These are phyloP conservation scores for Caenorhabditis panamensis DNA, from an alignment of 2,888 invertebrate species.

Conservation along the genomic window DNA sequence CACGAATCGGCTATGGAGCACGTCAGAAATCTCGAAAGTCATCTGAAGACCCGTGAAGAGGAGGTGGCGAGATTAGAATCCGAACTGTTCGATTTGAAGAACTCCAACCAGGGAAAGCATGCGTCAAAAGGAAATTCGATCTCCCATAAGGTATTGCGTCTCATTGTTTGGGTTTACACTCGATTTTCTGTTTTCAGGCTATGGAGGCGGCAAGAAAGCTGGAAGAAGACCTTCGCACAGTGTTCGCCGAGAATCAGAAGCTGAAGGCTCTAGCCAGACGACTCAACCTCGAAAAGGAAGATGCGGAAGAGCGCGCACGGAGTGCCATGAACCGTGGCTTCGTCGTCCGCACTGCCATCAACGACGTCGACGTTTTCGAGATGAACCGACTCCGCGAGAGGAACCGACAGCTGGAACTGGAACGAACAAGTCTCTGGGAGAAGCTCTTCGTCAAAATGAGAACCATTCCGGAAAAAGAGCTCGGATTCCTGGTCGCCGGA, in stretches of 20 bases:
- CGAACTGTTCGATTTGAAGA: constrained; percentile 47
- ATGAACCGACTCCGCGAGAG: constrained; percentile 23
- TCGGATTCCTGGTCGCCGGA: constrained; percentile 24
- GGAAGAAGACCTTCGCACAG: constrained; percentile 31
- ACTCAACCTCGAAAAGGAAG: constrained; percentile 45
- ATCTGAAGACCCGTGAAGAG: constrained; percentile 38
- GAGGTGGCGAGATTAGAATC: constrained; percentile 42
- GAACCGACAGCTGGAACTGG: constrained; percentile 31
- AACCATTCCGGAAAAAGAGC: constrained; percentile 26
- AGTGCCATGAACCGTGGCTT: constrained; percentile 18
- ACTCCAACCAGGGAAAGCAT: constrained; percentile 22
- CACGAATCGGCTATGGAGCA: constrained; percentile 34
- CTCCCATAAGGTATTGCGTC: constrained; percentile 39
- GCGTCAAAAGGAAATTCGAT: constrained; percentile 43
- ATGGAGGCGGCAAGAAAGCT: constrained; percentile 56
- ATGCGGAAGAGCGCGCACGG: constrained; percentile 41
- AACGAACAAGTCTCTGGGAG: constrained; percentile 40
- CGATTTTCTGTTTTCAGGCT: no score
- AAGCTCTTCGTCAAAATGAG: constrained; percentile 35
- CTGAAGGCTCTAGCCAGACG: constrained; percentile 24
- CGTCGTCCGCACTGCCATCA: constrained; percentile 23
- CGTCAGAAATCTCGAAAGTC: constrained; percentile 34
- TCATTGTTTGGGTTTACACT: no score
- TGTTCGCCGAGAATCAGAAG: constrained; percentile 27
- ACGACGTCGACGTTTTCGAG: constrained; percentile 35